Base-by-base conservation (phyloP, 2,797 vertebrate genomes). In the Tympanoctomys barrerae region DNA sequence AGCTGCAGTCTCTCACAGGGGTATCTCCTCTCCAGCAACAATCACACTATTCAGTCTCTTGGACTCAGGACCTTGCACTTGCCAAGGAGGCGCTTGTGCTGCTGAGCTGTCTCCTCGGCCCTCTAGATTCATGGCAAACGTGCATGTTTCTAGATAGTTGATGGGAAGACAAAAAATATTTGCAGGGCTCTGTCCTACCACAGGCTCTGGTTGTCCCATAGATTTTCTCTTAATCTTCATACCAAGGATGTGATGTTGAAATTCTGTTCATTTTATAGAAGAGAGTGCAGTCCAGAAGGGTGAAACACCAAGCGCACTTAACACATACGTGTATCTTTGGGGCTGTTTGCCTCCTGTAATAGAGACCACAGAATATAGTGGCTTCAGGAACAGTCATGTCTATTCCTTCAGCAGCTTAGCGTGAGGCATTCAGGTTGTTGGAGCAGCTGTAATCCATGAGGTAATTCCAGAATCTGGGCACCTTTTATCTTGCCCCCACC, bases 141-240 rank as follows among this genome's bases (percentile, higher is more conserved):
- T 31, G 61, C 26, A 94, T 31, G 21, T 57, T 87, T 33, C 75
- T 87, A 86, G 64, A 39, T 39, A 73, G n/a, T 31, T 26, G 5
- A 78, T 91, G 22, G 21, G 52, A 73, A 96, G 81, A 75, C 33
- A 80, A 49, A 6, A 42, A 18, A 57, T 85, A 71, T 77, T 64
- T 64, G 7, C 9, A 36, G 0, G 5, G 0, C 36, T 24, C 33
- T 79, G 31, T 85, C 73, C 42, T 4, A 36, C 26, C 19, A 2
- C 14, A 46, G 39, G 14, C 46, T 73, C 19, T 79, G 28, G 16
- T 61, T 16, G 36, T 68, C 46, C 4, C 0, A 3, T 61, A 9
- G 2, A 33, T 73, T 89, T 91, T 82, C 62, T 90, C 52, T 87
- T 57, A 82, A 68, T 83, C 52, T 88, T 89, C n/a, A 93, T 19